Conservation (phyloP, 2,888 invertebrate species). For the Ectemnius continuus region DNA sequence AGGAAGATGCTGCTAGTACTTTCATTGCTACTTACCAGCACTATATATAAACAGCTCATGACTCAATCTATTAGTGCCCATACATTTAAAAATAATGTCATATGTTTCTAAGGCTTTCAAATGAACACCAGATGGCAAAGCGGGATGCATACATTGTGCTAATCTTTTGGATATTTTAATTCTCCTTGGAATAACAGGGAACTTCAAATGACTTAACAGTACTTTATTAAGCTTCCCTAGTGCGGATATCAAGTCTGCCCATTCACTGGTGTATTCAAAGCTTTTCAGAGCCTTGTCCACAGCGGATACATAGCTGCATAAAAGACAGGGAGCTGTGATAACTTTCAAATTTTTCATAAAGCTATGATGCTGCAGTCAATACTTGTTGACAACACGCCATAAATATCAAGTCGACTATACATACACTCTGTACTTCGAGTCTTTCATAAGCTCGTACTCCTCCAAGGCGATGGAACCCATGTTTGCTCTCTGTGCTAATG, state of each 20-base stretch:
- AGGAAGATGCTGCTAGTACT: too few species aligned
- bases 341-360: background rate
- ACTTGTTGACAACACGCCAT: background rate
- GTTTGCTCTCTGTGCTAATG: conserved; percentile 28
- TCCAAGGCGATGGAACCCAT: conserved; percentile 83
- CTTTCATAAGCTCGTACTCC: conserved; percentile 89
- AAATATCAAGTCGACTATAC: conserved; percentile 55
- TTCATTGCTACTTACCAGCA: conserved; percentile 79
- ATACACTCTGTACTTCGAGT: conserved; percentile 89
- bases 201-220: conserved; percentile 87
- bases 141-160: conserved; percentile 96
- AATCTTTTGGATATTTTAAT: conserved; percentile 93
- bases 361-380: background rate
- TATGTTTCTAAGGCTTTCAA: conserved; percentile 94
- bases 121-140: conserved; percentile 94
- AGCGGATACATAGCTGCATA: conserved; percentile 83
- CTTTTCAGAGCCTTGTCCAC: conserved; percentile 93
- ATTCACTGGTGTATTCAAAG: conserved; percentile 96
- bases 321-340: conserved; percentile 20
- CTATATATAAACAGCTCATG: conserved; percentile 92
- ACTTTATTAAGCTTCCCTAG: conserved; percentile 94
- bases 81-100: conserved; percentile 92
- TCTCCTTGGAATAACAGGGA: conserved; percentile 90
- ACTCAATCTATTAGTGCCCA: conserved; percentile 88
- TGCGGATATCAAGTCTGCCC: conserved; percentile 95